Conservation (phyloP, 2,888 invertebrate genomes). For the Ditula angustiorana region DNA sequence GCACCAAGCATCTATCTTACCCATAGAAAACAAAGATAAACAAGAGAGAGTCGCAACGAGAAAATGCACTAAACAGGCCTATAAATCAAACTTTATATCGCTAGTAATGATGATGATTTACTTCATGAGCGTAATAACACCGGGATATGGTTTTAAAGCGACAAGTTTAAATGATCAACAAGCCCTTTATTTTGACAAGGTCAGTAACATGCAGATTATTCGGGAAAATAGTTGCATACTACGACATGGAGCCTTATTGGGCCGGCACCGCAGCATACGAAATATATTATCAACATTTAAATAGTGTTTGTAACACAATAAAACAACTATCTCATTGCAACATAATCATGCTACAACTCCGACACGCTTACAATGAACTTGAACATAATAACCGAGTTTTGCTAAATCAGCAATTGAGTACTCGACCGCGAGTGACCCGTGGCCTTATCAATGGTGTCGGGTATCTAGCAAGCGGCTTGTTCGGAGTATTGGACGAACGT, state of each 20-base stretch:
- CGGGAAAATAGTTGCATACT: slow-evolving; percentile 25
- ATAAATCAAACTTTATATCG: not conserved
- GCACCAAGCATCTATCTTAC: not conserved
- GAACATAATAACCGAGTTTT: slow-evolving; percentile 1
- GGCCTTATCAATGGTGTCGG: slow-evolving; percentile 40
- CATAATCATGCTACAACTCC: slow-evolving; percentile 23
- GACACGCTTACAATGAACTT: slow-evolving; percentile 25
- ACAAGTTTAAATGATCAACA: slow-evolving; percentile 14
- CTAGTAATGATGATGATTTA: slow-evolving; percentile 2
- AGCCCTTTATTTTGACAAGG: slow-evolving; percentile 18
- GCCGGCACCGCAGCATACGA: slow-evolving; percentile 9
- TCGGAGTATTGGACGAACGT: too few relatives aligned
- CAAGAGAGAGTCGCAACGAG: not conserved
- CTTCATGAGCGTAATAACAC: not conserved
- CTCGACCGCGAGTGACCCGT: not conserved
- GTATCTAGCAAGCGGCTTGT: too few relatives aligned
- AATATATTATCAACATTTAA: slow-evolving; percentile 6
- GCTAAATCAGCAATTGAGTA: not conserved
- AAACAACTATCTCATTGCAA: slow-evolving; percentile 1
- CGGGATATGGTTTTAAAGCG: not conserved
- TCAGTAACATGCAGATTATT: slow-evolving; percentile 27
- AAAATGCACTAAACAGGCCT: not conserved
- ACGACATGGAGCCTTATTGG: slow-evolving; percentile 27
- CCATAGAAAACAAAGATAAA: too few relatives aligned
- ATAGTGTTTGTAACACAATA: slow-evolving; percentile 8